Base-by-base conservation (phyloP, 1,140 invertebrate species). In the Drosophila orena region DNA sequence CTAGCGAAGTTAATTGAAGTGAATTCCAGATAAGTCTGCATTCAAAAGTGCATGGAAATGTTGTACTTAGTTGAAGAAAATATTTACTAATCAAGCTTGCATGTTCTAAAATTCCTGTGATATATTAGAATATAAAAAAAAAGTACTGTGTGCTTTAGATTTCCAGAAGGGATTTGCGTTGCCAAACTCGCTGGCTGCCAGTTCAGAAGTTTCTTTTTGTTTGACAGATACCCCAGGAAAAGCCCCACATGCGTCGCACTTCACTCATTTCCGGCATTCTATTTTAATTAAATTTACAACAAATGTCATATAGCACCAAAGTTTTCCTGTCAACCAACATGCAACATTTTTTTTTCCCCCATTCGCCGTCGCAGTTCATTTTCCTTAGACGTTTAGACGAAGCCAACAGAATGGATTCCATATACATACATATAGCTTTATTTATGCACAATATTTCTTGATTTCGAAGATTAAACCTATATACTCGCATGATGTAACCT, bases 281-380 rank as follows among this genome's bases (percentile, higher is more conserved):
- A 54, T 80, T 85, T 83, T 85, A 83, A 83, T 85, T 83, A 83
- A 83, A 83, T 83, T 85, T 85, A 83, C 79, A 79, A 72, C 81
- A 85, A 80, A 83, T 83, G 81, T 83, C 81, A 79, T 79, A 60
- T 53, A 47, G 17, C 20, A 22, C 35, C 22, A 66, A 81, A 71
- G 56, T 81, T 77, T 72, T 42, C 17, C 44, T 35, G 54, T 20
- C 37, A 71, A n/a, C 38, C 62, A 66, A 47, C 47, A 43, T 27
- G 35, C 2, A 12, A 47, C 6, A 17, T 37, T 10, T 20, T 15
- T 37, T 10, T 20, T 15, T 8, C 14, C 20, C 17, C 30, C 5
- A 6, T 2, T 17, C 14, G 22, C 11, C 5, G 20, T 11, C 3
- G 24, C n/a, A 15, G 20, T 22, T 34, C 37, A 30, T 44, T 55